A percentile compares a stretch with the other conserved stretches of the same genome.
Conservation (phyloP, 2,888 invertebrate genomes). For the Pterostichus niger region DNA sequence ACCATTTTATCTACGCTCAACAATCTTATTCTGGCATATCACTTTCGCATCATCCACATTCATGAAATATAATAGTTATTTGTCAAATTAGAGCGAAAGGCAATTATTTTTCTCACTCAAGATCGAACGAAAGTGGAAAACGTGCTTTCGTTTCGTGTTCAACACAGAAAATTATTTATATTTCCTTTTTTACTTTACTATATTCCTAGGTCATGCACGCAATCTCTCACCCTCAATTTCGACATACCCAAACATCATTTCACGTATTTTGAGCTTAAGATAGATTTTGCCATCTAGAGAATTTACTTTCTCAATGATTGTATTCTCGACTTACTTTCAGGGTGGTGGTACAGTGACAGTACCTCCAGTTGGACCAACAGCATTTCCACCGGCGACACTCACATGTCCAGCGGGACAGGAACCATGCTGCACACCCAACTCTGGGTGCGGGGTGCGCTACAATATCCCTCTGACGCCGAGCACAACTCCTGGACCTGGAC, state of each 20-base stretch:
- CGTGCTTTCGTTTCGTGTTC: too few species aligned
- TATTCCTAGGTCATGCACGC: too few species aligned
- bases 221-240: background rate
- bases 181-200: background rate
- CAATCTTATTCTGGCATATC: too few species aligned
- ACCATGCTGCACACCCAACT: slow-evolving; percentile 42
- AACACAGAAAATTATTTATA: background rate
- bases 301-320: background rate
- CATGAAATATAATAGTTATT: too few species aligned
- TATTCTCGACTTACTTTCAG: background rate
- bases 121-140: too few species aligned
- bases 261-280: too few species aligned
- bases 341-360: slow-evolving; percentile 7
- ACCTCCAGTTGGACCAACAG: background rate
- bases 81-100: too few species aligned
- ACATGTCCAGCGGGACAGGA: slow-evolving; percentile 22
- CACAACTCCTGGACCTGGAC: slow-evolving; percentile 46
- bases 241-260: background rate
- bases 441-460: slow-evolving; percentile 65
- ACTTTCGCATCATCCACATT: too few species aligned
- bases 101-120: too few species aligned
- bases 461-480: slow-evolving; percentile 49
- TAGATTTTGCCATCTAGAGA: background rate
- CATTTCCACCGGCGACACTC: background rate
- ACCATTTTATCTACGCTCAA: too few species aligned